A percentile compares a stretch with the other conserved stretches of the same genome.
These are phyloP conservation scores for Conops quadrifasciatus DNA, from an alignment of 2,888 invertebrate genomes.

Conservation along the genomic window DNA sequence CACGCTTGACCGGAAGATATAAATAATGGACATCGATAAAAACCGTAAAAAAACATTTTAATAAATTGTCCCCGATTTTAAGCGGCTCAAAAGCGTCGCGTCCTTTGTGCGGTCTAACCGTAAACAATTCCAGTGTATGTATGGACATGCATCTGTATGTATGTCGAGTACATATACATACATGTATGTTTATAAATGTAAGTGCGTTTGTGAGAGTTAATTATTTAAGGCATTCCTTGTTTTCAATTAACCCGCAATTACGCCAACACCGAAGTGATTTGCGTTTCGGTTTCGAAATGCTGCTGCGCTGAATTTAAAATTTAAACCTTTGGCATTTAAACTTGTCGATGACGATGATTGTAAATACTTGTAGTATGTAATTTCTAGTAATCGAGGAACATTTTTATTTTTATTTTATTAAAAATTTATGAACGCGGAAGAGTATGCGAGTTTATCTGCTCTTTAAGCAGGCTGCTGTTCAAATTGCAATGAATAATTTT, in stretches of 20 bases:
- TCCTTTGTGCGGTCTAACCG: background rate
- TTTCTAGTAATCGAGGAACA: too few relatives aligned
- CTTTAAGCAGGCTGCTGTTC: too few relatives aligned
- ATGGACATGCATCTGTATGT: background rate
- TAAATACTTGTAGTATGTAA: too few relatives aligned
- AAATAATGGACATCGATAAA: constrained; percentile 39
- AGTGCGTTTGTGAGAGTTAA: constrained; percentile 20
- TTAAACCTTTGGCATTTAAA: background rate
- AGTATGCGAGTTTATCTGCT: too few relatives aligned
- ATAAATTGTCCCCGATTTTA: constrained; percentile 39
- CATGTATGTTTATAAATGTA: background rate
- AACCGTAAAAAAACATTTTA: constrained; percentile 38
- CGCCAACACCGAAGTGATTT: constrained; percentile 1
- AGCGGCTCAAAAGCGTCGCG: constrained; percentile 34
- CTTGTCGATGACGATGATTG: too few relatives aligned
- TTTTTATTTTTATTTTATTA: too few relatives aligned
- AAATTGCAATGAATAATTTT: too few relatives aligned
- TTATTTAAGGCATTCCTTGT: constrained; percentile 32
- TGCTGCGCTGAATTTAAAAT: constrained; percentile 7
- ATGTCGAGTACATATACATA: background rate
- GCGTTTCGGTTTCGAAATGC: too few relatives aligned
- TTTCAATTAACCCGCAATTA: constrained; percentile 35
- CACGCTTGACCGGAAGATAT: constrained; percentile 19
- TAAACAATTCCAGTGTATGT: background rate
- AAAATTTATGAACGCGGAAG: too few relatives aligned